Conservation (phyloP, 2,113 vertebrate genomes). For the Ptilorrhoa leucosticta region DNA sequence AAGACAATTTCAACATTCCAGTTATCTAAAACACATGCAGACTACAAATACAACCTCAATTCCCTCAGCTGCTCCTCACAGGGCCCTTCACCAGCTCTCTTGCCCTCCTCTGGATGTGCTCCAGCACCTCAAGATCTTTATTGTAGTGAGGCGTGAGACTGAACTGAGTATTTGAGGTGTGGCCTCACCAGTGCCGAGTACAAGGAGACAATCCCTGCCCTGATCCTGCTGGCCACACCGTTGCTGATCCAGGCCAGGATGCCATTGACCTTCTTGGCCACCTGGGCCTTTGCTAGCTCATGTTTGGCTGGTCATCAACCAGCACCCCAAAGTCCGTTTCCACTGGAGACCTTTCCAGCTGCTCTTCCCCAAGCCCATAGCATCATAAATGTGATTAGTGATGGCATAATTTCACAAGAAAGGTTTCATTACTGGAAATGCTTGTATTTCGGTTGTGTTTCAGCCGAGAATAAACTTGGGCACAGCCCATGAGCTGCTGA, state of each 20-base stretch:
- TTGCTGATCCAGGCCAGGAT: not conserved
- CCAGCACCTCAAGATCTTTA: not conserved
- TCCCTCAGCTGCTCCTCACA: not conserved
- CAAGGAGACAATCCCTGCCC: rapidly evolving
- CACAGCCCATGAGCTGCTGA: not conserved
- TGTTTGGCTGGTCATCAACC: rapidly evolving
- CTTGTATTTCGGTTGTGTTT: not conserved
- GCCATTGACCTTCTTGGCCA: not conserved
- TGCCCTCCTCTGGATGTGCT: not conserved
- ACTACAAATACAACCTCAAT: not conserved
- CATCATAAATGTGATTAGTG: not conserved
- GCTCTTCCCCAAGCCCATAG: not conserved
- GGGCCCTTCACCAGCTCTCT: not conserved
- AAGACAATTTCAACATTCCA: not conserved
- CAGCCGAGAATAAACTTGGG: not conserved
- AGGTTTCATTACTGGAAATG: not conserved
- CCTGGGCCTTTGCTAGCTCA: not conserved
- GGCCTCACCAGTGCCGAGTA: rapidly evolving
- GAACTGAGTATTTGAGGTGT: not conserved
- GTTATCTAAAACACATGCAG: not conserved
- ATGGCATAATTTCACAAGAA: not conserved
- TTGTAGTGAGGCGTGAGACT: not conserved
- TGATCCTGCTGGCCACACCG: not conserved
- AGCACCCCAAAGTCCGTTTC: not conserved
- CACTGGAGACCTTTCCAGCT: not conserved